A percentile compares a stretch with the other conserved stretches of the same genome.
phyloP scores from a whole-genome alignment of 2,888 invertebrate genomes.

The Apodemia zela region DNA sequence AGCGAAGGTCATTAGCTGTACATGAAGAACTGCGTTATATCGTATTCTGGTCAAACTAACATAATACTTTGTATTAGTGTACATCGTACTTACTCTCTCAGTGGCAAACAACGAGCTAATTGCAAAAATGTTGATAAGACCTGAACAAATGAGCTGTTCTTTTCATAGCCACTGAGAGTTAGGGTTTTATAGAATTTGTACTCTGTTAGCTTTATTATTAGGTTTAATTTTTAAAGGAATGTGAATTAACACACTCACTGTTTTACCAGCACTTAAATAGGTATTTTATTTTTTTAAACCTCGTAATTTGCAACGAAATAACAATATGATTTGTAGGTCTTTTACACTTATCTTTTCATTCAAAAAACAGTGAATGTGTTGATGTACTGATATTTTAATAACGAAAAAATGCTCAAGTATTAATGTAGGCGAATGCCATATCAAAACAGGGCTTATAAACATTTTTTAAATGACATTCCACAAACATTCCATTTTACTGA shows the following conservation, averaged over 20 bases:
- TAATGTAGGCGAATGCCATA: conserved; percentile 70
- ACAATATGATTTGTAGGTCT: conserved; percentile 8
- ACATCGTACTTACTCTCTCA: conserved; percentile 65
- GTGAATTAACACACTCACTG: conserved; percentile 80
- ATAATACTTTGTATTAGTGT: conserved; percentile 55
- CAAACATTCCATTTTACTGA: conserved; percentile 44
- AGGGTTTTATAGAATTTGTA: conserved; percentile 53
- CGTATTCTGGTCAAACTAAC: conserved; percentile 79
- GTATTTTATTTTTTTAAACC: conserved; percentile 45
- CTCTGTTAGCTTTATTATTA: conserved; percentile 69
- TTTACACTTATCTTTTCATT: conserved; percentile 19
- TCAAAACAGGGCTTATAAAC: conserved; percentile 45
- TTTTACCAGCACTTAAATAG: conserved; percentile 42
- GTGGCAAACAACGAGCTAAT: conserved; percentile 31
- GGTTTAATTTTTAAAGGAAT: conserved; percentile 48
- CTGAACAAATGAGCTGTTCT: conserved; percentile 4
- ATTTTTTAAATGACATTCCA: conserved; percentile 39
- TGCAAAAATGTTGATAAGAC: conserved; percentile 8
- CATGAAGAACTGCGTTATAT: conserved; percentile 58
- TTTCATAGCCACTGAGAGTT: conserved; percentile 31
- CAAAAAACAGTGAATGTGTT: conserved; percentile 76
- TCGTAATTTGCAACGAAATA: conserved; percentile 58
- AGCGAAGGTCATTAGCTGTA: conserved; percentile 91
- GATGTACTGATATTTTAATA: conserved; percentile 57
- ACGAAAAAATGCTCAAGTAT: conserved; percentile 72